phyloP scores from a whole-genome alignment of 2,888 invertebrate genomes.

The Eupelmus urozonus region DNA sequence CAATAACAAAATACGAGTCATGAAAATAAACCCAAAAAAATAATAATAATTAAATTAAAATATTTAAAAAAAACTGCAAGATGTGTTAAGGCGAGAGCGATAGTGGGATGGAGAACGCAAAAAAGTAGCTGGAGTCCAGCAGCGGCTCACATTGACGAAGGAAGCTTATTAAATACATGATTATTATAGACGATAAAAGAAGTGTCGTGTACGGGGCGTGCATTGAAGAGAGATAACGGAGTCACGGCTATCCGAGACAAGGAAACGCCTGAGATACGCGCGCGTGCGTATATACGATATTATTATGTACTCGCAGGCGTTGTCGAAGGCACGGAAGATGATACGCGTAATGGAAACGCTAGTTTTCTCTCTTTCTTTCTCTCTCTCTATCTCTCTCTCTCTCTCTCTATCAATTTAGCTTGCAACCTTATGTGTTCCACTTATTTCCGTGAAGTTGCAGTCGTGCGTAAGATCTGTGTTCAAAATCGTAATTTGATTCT shows the following conservation, averaged over 20 bases:
- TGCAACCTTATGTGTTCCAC: conserved; percentile 34
- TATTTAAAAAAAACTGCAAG: conserved; percentile 25
- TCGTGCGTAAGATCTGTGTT: conserved; percentile 12
- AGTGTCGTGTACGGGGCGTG: background rate
- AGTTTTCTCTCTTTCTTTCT: background rate
- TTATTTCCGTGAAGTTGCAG: conserved; percentile 3
- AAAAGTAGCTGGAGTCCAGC: conserved; percentile 4
- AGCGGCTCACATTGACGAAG: conserved; percentile 4
- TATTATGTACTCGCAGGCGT: background rate
- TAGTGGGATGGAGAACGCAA: background rate
- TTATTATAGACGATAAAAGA: background rate
- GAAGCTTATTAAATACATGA: conserved; percentile 1
- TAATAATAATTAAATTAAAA: conserved; percentile 23
- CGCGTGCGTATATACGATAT: background rate
- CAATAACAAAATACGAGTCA: conserved; percentile 39
- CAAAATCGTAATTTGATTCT: background rate
- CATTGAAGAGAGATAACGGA: conserved; percentile 28
- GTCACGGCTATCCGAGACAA: background rate
- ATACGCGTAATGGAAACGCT: background rate
- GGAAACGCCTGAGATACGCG: background rate
- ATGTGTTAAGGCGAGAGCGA: too few species aligned
- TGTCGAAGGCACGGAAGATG: conserved; percentile 42
- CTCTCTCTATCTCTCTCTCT: background rate
- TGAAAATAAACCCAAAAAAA: conserved; percentile 31
- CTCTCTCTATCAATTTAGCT: background rate